These are phyloP conservation scores for Yponomeuta cagnagella DNA, from an alignment of 2,888 invertebrate genomes.

Conservation along the genomic window DNA sequence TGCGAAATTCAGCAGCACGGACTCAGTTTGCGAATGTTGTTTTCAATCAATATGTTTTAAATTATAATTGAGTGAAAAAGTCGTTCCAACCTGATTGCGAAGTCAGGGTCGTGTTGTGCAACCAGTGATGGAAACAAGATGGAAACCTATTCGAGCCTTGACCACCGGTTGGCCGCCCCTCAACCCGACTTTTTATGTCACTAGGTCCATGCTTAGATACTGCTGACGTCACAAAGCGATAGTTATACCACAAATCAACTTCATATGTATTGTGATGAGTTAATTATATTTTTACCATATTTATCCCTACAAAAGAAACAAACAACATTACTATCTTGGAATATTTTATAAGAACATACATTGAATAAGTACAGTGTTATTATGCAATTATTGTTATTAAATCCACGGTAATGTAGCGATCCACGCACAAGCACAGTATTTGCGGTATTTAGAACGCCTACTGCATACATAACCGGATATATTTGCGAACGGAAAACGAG, in stretches of 20 bases:
- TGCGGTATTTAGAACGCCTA: not conserved
- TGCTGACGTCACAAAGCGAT: not conserved
- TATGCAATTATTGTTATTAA: slow-evolving; percentile 17
- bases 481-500: slow-evolving; percentile 34
- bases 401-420: not conserved
- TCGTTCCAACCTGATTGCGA: slow-evolving; percentile 70
- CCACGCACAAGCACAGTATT: slow-evolving; percentile 1
- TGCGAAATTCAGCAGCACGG: not conserved
- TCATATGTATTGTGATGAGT: not conserved
- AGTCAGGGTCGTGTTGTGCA: slow-evolving; percentile 69
- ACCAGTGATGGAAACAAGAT: slow-evolving; percentile 30
- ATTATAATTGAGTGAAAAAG: slow-evolving; percentile 39
- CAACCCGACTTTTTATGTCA: slow-evolving; percentile 44
- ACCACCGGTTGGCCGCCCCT: slow-evolving; percentile 51
- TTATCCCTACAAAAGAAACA: not conserved
- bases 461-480: slow-evolving; percentile 1
- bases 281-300: too few relatives aligned
- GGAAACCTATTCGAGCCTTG: slow-evolving; percentile 61
- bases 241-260: not conserved
- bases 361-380: not conserved
- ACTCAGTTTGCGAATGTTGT: not conserved
- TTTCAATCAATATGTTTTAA: not conserved
- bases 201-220: slow-evolving; percentile 17
- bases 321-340: not conserved
- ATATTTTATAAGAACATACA: not conserved